These are phyloP conservation scores for Heteronetta atricapilla DNA, from an alignment of 2,113 vertebrate genomes.

Conservation along the genomic window DNA sequence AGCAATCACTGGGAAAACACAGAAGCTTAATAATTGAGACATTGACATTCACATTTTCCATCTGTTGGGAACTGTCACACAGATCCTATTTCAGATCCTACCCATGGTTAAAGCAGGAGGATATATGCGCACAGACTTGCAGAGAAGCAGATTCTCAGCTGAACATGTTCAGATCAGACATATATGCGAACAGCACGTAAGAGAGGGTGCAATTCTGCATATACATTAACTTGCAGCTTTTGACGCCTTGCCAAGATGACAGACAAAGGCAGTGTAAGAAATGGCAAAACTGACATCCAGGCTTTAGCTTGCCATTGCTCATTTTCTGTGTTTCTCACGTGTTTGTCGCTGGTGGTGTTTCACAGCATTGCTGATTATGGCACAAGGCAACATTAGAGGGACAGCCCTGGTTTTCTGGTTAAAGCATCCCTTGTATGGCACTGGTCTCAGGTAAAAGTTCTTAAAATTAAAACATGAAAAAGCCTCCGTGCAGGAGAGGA, in stretches of 20 bases:
- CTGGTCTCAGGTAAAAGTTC: background rate
- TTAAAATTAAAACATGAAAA: background rate
- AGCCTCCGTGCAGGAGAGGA: background rate
- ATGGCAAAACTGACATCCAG: background rate
- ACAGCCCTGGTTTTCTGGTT: background rate
- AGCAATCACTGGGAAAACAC: background rate
- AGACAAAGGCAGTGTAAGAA: background rate
- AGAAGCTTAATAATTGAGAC: background rate
- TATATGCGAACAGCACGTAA: accelerated
- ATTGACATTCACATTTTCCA: background rate
- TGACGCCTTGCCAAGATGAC: background rate
- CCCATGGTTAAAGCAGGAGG: background rate
- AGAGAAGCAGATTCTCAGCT: background rate
- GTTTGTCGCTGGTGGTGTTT: accelerated
- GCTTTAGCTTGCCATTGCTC: background rate
- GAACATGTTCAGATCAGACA: background rate
- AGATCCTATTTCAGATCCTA: background rate
- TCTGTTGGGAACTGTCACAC: background rate
- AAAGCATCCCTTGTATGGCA: background rate
- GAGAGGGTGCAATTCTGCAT: background rate
- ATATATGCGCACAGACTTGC: background rate
- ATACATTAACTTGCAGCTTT: background rate
- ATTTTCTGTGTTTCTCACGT: background rate
- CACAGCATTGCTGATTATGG: accelerated
- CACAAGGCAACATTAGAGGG: background rate